These are phyloP conservation scores for Hemibagrus guttatus DNA, from an alignment of 2,797 vertebrate genomes.

Conservation along the genomic window DNA sequence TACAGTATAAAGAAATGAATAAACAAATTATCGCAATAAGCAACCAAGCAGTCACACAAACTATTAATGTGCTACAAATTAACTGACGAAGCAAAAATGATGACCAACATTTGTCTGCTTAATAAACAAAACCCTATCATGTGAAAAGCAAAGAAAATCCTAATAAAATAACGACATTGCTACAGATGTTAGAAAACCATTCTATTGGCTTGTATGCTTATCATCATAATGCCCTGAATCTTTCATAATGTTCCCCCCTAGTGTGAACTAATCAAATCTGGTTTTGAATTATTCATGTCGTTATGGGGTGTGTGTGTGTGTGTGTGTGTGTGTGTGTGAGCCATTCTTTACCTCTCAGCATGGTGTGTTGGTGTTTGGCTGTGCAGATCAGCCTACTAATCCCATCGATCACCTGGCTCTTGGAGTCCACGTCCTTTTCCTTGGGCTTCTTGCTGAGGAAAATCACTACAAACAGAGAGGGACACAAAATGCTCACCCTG, in stretches of 20 bases:
- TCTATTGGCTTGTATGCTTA: not conserved
- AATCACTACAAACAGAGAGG: conserved; percentile 64
- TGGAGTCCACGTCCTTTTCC: conserved; percentile 73
- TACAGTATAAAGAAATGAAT: not conserved
- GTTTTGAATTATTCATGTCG: not conserved
- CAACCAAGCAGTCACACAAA: not conserved
- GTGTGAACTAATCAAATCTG: not conserved
- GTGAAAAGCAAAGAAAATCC: conserved; percentile 6
- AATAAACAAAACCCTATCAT: not conserved
- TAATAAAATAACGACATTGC: not conserved
- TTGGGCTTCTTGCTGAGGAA: conserved; percentile 76
- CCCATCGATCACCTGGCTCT: conserved; percentile 74
- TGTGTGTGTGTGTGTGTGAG: conserved; percentile 14
- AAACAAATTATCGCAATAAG: not conserved
- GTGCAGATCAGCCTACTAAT: conserved; percentile 77
- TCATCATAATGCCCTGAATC: conserved; percentile 9
- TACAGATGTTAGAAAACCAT: not conserved
- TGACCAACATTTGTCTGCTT: not conserved
- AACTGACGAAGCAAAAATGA: not conserved
- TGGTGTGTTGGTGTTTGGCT: conserved; percentile 76
- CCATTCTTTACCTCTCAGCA: conserved; percentile 67
- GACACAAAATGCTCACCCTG: not conserved
- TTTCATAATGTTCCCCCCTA: not conserved
- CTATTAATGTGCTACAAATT: not conserved
- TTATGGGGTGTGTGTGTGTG: not conserved